Base-by-base conservation (phyloP, 1,140 invertebrate genomes). In the Tetranychus cinnabarinus region DNA sequence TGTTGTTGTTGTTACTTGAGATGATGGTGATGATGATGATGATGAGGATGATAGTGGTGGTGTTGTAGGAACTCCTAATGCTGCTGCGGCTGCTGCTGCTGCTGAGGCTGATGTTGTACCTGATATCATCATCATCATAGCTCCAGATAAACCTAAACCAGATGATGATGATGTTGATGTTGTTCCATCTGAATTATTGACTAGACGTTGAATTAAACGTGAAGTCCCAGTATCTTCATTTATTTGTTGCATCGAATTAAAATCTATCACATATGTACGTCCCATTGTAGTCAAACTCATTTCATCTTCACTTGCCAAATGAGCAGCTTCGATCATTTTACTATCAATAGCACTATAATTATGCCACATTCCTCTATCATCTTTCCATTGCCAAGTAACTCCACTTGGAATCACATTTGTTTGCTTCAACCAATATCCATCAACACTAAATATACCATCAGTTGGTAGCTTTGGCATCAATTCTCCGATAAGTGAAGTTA, bases 211-310 rank as follows among this genome's bases (percentile, higher is more conserved):
- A 67, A 97, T 86, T 60, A 86, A 82, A 55, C 90, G 75, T 12
- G 89, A 83, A 55, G 88, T 93, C 61, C 91, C 91, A 6, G 89
- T 89, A 72, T 95, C 90, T 75, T 97, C 91, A 73, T 96, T 96
- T 64, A 96, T 91, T 79, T 97, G 91, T 73, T 95, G 90, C 87
- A 96, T 91, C 66, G 87, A 83, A 73, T 89, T 85, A 68, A 97
- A 88, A 76, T 97, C 91, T 64, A 97, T 83, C 1, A 88, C 90
- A 72, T 96, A 96, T 10, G 87, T 90, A 67, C 87, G 79, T 62
- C 88, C 88, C 70, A 90, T 79, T 15, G 88, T 88, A 45, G 84
- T 86, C 55, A 97, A 76, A 69, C 83, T 89, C 62, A 95, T 85
- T 75, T 96, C 91, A 74, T 95, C 89, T 72, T 95, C 90, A 45